phyloP scores from a whole-genome alignment of 2,888 invertebrate genomes.

The Cephonodes hylas region DNA sequence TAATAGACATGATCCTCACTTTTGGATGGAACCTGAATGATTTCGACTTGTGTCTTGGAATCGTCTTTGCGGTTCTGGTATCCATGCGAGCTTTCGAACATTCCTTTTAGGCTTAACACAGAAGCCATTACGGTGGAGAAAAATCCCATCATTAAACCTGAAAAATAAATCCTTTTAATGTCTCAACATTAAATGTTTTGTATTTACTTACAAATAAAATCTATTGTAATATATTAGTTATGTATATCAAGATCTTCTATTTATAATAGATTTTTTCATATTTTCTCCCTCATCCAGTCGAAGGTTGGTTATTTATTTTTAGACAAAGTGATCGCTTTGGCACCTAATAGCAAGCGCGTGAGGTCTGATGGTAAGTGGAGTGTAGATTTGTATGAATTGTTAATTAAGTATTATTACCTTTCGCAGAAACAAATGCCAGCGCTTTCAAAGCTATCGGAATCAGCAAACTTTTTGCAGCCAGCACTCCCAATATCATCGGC shows the following conservation, averaged over 20 bases:
- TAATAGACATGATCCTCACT: conserved; percentile 65
- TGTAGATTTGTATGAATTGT: too few relatives aligned
- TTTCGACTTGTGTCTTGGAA: conserved; percentile 62
- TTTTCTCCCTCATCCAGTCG: too few relatives aligned
- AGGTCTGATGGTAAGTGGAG: too few relatives aligned
- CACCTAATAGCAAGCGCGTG: too few relatives aligned
- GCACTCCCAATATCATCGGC: conserved; percentile 82
- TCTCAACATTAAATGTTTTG: too few relatives aligned
- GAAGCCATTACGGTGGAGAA: conserved; percentile 81
- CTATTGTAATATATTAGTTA: too few relatives aligned
- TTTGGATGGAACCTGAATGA: conserved; percentile 64
- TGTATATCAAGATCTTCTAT: too few relatives aligned
- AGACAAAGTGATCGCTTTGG: too few relatives aligned
- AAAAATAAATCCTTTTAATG: too few relatives aligned
- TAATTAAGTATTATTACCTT: conserved; percentile 49
- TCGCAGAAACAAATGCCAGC: conserved; percentile 84
- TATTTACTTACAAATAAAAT: too few relatives aligned
- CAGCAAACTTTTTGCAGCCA: conserved; percentile 84
- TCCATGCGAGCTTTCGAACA: conserved; percentile 62
- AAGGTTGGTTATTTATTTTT: too few relatives aligned
- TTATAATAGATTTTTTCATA: too few relatives aligned
- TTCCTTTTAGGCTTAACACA: conserved; percentile 81
- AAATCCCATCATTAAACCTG: conserved; percentile 71
- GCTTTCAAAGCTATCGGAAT: conserved; percentile 85
- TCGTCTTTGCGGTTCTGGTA: conserved; percentile 64